Evolutionary conservation across 2,113 vertebrate species (phyloP).

Genomic region (Epinephelus lanceolatus): DNA sequence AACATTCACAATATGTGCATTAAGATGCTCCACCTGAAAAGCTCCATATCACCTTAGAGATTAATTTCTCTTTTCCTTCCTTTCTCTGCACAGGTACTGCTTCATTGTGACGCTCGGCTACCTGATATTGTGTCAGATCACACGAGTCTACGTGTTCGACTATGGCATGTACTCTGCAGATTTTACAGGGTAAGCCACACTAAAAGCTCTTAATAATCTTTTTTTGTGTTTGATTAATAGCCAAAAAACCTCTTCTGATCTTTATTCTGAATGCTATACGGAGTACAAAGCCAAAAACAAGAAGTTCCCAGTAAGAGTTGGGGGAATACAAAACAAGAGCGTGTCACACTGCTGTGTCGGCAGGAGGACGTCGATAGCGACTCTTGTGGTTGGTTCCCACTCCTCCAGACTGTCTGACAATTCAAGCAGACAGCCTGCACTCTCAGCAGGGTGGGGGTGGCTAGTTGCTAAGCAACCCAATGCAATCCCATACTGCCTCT

Average conservation of each 20-base stretch:
- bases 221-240: background rate
- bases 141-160: constrained; percentile 97
- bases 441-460: constrained; percentile 66
- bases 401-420: constrained; percentile 72
- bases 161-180: constrained; percentile 99
- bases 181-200: constrained; percentile 95
- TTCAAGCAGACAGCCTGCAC: constrained; percentile 66
- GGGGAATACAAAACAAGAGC: constrained; percentile 25
- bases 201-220: background rate
- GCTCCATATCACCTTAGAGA: background rate
- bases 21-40: background rate
- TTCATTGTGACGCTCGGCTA: constrained; percentile 97
- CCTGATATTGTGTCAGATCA: constrained; percentile 97
- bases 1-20: background rate
- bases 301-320: background rate
- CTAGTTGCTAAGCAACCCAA: constrained; percentile 76
- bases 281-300: background rate
- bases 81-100: constrained; percentile 90
- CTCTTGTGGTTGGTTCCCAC: constrained; percentile 53
- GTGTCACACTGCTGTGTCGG: constrained; percentile 28
- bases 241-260: background rate
- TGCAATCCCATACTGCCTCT: constrained; percentile 58
- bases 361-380: constrained; percentile 33
- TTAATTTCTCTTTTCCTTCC: background rate
- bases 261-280: background rate